phyloP scores from a whole-genome alignment of 2,113 vertebrate genomes.

The Aleadryas rufinucha region DNA sequence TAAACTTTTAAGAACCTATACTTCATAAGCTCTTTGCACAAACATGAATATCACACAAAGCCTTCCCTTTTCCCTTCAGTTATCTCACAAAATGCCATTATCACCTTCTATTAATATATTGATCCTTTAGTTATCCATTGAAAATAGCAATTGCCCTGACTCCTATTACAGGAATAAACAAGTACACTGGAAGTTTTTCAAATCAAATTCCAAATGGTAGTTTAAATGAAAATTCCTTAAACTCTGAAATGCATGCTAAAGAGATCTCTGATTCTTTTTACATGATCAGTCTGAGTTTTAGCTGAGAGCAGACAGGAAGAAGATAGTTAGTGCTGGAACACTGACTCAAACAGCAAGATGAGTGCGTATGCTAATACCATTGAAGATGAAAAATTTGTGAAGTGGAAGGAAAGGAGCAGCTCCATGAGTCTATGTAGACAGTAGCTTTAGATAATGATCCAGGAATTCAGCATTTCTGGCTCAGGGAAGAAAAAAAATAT shows the following conservation, averaged over 20 bases:
- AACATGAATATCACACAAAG: not conserved
- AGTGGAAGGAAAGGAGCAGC: constrained; percentile 8
- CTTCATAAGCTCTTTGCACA: fast-evolving
- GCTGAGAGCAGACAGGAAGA: not conserved
- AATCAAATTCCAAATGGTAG: not conserved
- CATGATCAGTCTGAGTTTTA: not conserved
- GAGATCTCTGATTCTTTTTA: not conserved
- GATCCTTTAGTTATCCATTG: not conserved
- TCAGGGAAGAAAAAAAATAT: not conserved
- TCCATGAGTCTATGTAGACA: not conserved
- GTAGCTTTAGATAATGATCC: not conserved
- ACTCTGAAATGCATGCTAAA: not conserved
- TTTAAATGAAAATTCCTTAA: not conserved
- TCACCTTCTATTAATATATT: not conserved
- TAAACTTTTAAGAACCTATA: not conserved
- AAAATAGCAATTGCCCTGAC: not conserved
- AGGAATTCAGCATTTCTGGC: not conserved
- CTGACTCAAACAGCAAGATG: not conserved
- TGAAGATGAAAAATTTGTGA: not conserved
- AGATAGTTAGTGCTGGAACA: constrained; percentile 12
- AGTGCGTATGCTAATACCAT: not conserved
- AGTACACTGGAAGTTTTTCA: not conserved
- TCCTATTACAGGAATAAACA: not conserved
- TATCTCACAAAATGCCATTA: not conserved
- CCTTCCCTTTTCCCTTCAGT: not conserved